A percentile compares a stretch with the other conserved stretches of the same genome.
These are phyloP conservation scores for Graptemys geographica DNA, from an alignment of 2,797 vertebrate species.

Conservation along the genomic window DNA sequence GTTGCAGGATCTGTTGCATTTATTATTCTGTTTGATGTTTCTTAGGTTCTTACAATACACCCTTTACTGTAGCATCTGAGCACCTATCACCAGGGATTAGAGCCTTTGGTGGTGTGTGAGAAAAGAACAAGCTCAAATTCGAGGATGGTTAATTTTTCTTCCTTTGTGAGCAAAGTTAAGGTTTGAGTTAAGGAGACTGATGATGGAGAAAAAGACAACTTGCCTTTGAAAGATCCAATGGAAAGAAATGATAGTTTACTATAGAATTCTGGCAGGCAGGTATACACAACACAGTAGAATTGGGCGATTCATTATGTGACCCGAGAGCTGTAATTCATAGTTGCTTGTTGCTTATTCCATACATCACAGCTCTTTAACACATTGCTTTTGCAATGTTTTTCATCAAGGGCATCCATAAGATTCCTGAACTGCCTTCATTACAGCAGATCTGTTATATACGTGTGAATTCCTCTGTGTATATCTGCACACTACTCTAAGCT, in stretches of 20 bases:
- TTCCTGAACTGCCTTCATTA: background rate
- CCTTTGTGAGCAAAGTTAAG: background rate
- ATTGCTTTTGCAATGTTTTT: background rate
- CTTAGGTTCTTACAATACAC: background rate
- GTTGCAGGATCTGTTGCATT: background rate
- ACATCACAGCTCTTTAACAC: background rate
- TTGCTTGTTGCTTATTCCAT: background rate
- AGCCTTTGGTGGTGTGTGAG: background rate
- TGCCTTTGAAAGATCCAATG: background rate
- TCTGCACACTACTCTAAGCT: background rate
- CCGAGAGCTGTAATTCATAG: background rate
- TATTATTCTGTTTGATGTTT: background rate
- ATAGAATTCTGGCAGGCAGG: background rate
- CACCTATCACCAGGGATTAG: background rate
- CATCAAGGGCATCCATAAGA: background rate
- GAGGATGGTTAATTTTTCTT: background rate
- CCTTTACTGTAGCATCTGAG: background rate
- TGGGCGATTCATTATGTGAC: background rate
- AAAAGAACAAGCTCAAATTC: background rate
- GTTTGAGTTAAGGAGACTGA: background rate
- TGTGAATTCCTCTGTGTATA: background rate
- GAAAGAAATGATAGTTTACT: background rate
- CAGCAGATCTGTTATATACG: background rate
- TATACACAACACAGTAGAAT: background rate
- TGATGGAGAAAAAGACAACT: background rate